Conservation (phyloP, 1,140 invertebrate species). For the Papilio polyxenes region DNA sequence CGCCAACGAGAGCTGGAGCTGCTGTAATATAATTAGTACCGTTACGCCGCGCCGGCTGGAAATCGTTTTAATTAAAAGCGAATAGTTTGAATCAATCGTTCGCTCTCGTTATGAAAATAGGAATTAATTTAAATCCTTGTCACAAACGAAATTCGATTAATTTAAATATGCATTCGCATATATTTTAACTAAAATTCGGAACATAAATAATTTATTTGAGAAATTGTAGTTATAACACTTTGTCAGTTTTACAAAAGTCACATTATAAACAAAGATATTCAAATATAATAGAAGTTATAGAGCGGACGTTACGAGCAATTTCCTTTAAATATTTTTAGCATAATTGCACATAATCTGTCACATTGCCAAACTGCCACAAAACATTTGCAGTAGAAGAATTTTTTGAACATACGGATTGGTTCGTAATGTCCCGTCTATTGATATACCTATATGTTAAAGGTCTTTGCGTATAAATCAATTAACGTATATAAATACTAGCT, state of each 20-base stretch:
- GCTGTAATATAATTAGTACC: conserved; percentile 53
- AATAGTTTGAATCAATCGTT: conserved; percentile 48
- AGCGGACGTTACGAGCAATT: no score
- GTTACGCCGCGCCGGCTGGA: conserved; percentile 52
- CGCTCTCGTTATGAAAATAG: conserved; percentile 38
- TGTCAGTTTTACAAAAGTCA: not conserved
- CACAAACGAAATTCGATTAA: conserved; percentile 18
- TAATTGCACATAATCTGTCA: no score
- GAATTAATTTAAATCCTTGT: conserved; percentile 38
- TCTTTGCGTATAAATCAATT: no score
- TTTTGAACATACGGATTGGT: no score
- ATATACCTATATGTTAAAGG: no score
- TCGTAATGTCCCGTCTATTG: no score
- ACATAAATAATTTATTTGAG: not conserved
- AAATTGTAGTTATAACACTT: not conserved
- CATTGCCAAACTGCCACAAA: no score
- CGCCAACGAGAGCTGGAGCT: conserved; percentile 41
- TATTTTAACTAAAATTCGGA: not conserved
- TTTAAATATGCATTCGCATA: conserved; percentile 10
- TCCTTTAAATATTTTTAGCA: no score
- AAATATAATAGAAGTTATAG: no score
- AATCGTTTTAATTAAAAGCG: conserved; percentile 57
- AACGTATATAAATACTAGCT: no score
- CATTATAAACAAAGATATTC: no score
- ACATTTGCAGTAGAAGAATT: no score